Conservation (phyloP, 2,113 vertebrate species). For the Ceratotherium simum region DNA sequence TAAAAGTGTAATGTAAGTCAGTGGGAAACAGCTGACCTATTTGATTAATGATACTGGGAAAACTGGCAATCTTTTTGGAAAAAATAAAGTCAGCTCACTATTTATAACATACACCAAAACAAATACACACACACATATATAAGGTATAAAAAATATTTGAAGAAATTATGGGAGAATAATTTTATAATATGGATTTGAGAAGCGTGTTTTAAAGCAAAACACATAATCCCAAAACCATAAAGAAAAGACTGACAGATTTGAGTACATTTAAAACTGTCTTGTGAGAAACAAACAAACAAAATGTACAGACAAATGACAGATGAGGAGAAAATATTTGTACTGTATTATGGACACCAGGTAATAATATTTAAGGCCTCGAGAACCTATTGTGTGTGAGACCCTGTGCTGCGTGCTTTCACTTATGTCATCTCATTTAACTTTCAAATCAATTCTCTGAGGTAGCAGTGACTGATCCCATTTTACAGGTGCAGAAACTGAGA, state of each 20-base stretch:
- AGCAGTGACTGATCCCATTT: too few relatives aligned
- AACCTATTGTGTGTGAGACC: background rate
- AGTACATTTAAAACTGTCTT: background rate
- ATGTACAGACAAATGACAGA: background rate
- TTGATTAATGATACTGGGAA: background rate
- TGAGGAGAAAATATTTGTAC: background rate
- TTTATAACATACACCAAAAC: background rate
- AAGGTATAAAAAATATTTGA: background rate
- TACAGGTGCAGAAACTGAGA: background rate
- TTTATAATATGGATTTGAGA: background rate
- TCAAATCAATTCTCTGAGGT: background rate
- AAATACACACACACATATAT: background rate
- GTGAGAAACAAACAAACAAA: background rate
- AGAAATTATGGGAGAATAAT: background rate
- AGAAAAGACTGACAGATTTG: background rate
- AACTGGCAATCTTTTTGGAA: background rate
- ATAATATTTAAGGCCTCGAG: background rate
- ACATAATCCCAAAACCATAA: background rate
- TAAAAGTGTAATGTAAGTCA: background rate
- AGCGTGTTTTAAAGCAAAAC: background rate
- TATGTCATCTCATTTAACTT: background rate
- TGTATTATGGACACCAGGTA: background rate
- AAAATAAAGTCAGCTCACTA: background rate
- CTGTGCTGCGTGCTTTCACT: too few relatives aligned
- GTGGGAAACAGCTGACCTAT: background rate